Percentiles rank a stretch among this genome's conserved stretches.
phyloP scores from a whole-genome alignment of 1,140 invertebrate genomes.

The Papilio polyxenes region DNA sequence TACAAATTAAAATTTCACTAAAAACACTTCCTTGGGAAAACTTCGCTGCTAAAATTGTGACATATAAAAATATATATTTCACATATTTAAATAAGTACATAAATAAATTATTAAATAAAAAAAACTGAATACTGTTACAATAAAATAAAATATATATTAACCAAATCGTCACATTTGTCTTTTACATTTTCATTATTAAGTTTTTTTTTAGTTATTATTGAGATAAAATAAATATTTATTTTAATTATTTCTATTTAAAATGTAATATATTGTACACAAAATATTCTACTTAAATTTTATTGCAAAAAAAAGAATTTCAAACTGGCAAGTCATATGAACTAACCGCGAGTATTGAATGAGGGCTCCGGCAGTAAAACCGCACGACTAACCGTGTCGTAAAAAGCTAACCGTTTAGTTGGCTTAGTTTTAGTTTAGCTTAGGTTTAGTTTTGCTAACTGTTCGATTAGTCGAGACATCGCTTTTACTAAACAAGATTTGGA shows the following conservation, averaged over 20 bases:
- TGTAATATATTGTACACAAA: slow-evolving; percentile 6
- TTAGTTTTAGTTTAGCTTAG: too few relatives aligned
- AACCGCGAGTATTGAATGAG: background rate
- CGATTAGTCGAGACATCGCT: background rate
- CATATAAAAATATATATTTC: too few relatives aligned
- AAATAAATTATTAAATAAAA: background rate
- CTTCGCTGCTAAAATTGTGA: too few relatives aligned
- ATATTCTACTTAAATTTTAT: background rate
- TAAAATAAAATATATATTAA: background rate
- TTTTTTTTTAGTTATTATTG: background rate
- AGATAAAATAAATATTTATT: background rate
- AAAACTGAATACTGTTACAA: background rate
- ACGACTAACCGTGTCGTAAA: background rate
- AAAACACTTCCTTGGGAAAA: too few relatives aligned
- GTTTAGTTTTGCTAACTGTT: too few relatives aligned
- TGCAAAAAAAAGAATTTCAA: background rate
- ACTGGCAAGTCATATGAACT: background rate
- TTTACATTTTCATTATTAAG: background rate
- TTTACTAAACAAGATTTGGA: background rate
- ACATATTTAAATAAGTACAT: too few relatives aligned
- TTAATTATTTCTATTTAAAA: background rate
- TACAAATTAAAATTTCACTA: too few relatives aligned
- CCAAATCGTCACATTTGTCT: background rate
- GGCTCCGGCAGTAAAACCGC: background rate
- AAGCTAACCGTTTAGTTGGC: too few relatives aligned